Conservation (phyloP, 2,888 invertebrate genomes). For the Corythucha ciliata region DNA sequence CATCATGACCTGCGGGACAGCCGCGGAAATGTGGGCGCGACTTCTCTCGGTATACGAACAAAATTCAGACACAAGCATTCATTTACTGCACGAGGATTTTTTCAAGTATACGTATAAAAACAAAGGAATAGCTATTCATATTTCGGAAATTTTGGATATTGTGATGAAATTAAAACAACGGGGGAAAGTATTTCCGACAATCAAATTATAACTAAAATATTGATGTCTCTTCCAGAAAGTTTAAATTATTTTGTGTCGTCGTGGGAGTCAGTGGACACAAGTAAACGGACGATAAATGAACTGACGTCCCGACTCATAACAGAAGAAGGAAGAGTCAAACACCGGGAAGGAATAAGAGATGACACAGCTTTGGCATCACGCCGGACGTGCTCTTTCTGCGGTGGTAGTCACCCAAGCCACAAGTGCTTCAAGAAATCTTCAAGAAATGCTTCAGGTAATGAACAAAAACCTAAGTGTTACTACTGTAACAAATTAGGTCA, state of each 20-base stretch:
- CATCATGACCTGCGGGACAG: constrained; percentile 7
- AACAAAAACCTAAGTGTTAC: too few relatives aligned
- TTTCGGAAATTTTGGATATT: constrained; percentile 10
- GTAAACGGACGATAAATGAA: constrained; percentile 10
- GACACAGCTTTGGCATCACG: too few relatives aligned
- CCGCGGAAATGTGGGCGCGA: constrained; percentile 6
- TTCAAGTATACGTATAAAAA: constrained; percentile 5
- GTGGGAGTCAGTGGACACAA: constrained; percentile 14
- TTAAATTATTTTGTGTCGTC: constrained; percentile 12
- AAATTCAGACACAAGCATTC: constrained; percentile 15
- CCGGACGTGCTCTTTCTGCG: background rate
- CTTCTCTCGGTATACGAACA: constrained; percentile 9
- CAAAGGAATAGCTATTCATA: constrained; percentile 13
- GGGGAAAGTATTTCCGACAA: too few relatives aligned
- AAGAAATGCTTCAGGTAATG: too few relatives aligned
- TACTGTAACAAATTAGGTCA: too few relatives aligned
- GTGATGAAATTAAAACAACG: constrained; percentile 6
- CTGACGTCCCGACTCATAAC: constrained; percentile 5
- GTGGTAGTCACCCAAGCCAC: background rate
- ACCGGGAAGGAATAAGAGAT: background rate
- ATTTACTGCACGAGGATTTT: constrained; percentile 13
- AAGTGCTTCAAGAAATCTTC: constrained; percentile 1
- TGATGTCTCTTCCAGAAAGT: background rate
- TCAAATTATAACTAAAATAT: constrained; percentile 7
- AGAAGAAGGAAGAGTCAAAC: constrained; percentile 10